phyloP scores from a whole-genome alignment of 2,113 vertebrate genomes.

The Syngnathus scovelli region DNA sequence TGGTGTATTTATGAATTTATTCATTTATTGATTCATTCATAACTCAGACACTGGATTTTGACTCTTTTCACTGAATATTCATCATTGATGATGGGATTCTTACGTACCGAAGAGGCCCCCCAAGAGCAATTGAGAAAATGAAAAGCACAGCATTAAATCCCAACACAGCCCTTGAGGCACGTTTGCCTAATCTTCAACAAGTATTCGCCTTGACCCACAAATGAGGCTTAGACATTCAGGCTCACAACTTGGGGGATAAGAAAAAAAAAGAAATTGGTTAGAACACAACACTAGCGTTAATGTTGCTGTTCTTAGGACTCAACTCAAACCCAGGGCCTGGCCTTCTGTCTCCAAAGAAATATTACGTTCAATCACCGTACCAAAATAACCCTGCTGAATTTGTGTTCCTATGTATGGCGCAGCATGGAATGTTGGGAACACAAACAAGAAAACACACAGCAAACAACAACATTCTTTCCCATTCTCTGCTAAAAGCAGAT shows the following conservation, averaged over 20 bases:
- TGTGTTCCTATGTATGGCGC: slow-evolving; percentile 11
- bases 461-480: slow-evolving; percentile 66
- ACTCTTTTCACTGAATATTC: background rate
- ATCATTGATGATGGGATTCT: background rate
- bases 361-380: background rate
- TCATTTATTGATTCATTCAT: too few relatives aligned
- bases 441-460: slow-evolving; percentile 59
- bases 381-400: background rate
- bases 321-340: background rate
- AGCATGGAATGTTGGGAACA: slow-evolving; percentile 48
- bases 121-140: background rate
- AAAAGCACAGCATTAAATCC: slow-evolving; percentile 32
- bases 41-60: background rate
- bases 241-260: slow-evolving; percentile 1
- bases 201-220: background rate
- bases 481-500: slow-evolving; percentile 54
- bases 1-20: too few relatives aligned
- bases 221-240: slow-evolving; percentile 6
- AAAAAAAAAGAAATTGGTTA: background rate
- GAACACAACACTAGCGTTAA: background rate
- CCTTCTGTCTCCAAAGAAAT: background rate
- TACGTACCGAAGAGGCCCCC: background rate
- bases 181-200: slow-evolving; percentile 11
- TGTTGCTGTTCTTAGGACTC: too few relatives aligned
- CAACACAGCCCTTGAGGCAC: slow-evolving; percentile 13